Evolutionary conservation across 1,140 invertebrate genomes (phyloP).

Genomic region (Vanessa atalanta): DNA sequence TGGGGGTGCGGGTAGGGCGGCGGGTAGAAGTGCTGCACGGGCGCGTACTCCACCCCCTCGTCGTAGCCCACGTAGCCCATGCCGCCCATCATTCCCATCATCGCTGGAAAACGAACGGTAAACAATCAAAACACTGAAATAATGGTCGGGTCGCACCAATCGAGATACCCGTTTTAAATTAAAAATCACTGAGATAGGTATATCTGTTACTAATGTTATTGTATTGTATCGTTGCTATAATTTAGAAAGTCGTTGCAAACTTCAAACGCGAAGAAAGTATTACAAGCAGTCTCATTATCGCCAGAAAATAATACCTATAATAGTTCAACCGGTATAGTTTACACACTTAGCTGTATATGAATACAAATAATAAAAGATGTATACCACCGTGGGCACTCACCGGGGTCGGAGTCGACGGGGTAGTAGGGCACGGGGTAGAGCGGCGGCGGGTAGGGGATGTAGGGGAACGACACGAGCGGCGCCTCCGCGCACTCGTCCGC

Average conservation of each 20-base stretch:
- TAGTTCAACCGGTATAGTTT: too few species aligned
- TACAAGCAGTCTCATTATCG: too few species aligned
- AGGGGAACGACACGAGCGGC: slow-evolving; percentile 52
- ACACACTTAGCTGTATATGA: too few species aligned
- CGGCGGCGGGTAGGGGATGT: slow-evolving; percentile 69
- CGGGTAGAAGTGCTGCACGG: slow-evolving; percentile 52
- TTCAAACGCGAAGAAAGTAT: too few species aligned
- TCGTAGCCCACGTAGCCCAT: slow-evolving; percentile 66
- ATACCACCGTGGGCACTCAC: slow-evolving; percentile 35
- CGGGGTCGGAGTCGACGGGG: slow-evolving; percentile 61
- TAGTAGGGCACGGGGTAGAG: slow-evolving; percentile 69
- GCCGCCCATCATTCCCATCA: slow-evolving; percentile 67
- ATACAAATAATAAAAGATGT: too few species aligned
- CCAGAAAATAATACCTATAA: too few species aligned
- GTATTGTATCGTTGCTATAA: too few species aligned
- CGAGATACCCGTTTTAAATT: not conserved
- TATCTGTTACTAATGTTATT: too few species aligned
- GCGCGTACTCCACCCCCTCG: slow-evolving; percentile 53
- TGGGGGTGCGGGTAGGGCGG: slow-evolving; percentile 38
- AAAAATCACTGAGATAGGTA: too few species aligned
- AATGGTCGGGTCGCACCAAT: too few species aligned
- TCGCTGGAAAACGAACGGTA: slow-evolving; percentile 43
- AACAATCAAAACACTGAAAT: not conserved
- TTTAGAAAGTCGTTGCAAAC: too few species aligned
- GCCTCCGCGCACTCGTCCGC: slow-evolving; percentile 44